Base-by-base conservation (phyloP, 2,797 vertebrate genomes). In the Mormyrops attenuatus region DNA sequence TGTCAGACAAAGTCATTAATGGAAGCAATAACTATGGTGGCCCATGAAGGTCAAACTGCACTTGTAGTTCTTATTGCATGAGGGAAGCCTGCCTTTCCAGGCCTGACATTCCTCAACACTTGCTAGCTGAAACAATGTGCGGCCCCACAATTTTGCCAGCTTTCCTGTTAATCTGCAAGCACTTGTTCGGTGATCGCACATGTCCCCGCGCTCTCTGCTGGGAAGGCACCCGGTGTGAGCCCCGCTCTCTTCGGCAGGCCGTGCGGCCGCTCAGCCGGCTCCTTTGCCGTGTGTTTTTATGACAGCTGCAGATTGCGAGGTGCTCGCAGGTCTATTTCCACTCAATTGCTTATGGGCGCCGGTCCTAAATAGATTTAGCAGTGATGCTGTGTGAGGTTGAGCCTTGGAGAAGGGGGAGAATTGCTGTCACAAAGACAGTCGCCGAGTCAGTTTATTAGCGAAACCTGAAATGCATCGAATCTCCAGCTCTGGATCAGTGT, bases 361-460 rank as follows among this genome's bases (percentile, higher is more conserved):
- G 88, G 93, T 94, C 94, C 95, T 95, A 96, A 95, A 96, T 96
- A 96, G 95, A 96, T 96, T 96, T 95, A 94, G 94, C 94, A 94
- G 94, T 96, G 95, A 96, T 95, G 94, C 94, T 94, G 94, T 91
- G 93, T 91, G 91, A 84, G 85, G 94, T 80, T 91, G 91, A 92
- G 90, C 91, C 92, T 93, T 89, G 88, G 92, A 92, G 92, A 90
- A 90, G 89, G 73, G 73, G 91, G 91, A 89, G 92, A 94, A 69
- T 11, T 66, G 88, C 88, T 73, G 87, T 15, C 57, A 69, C 88
- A 90, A 89, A 92, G 93, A 92, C 88, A 91, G 92, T 91, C 92
- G 20, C 3, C 57, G 30, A 88, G 44, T 34, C 93, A 94, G 94
- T 95, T 95, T 91, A 93, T 94, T 95, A 93, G 94, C 94, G 94